Base-by-base conservation (phyloP, 2,113 vertebrate species). In the Tichodroma muraria region DNA sequence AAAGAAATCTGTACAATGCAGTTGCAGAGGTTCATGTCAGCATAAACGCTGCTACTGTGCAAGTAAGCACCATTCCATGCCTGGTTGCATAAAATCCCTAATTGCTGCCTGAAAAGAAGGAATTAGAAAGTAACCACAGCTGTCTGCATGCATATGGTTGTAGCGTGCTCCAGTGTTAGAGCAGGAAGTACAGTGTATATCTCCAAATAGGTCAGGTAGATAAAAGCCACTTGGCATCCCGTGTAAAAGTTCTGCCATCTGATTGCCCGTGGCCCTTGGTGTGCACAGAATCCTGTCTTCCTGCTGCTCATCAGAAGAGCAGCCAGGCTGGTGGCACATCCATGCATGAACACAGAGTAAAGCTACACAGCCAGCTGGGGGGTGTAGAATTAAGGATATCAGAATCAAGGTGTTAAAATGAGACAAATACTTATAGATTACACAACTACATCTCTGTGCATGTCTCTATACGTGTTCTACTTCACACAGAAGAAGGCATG, bases 221-320 rank as follows among this genome's bases (percentile, higher is more conserved):
- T 35, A 66, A 54, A 86, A 88, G 45, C n/a, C 38, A 28, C 59
- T 64, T 6, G 50, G 33, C 54, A 50, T 33, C 33, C 30, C 13
- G 1, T 22, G 21, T 40, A 10, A 28, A 6, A 49, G n/a, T 37
- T 80, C n/a, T 85, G 30, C 42, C 40, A 30, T 11, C 50, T 11
- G 11, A n/a, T 24, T 11, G 10, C 33, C 20, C 0, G 0, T 0
- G 1, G 30, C 10, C 0, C 28, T 31, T 49, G 28, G 17, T 5
- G 28, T 5, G 20, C 31, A 9, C 15, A 42, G 37, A 40, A 21
- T 6, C 10, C 38, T 49, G 63, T 64, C 64, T 24, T 38, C 33
- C 53, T 38, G 31, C 53, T 66, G 50, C 78, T 49, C 53, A 5
- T 15, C 31, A 30, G 50, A 31, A 82, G 37, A 61, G 76, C 40